Evolutionary conservation across 2,797 vertebrate species (phyloP).

Genomic region (Xiphophorus birchmanni): DNA sequence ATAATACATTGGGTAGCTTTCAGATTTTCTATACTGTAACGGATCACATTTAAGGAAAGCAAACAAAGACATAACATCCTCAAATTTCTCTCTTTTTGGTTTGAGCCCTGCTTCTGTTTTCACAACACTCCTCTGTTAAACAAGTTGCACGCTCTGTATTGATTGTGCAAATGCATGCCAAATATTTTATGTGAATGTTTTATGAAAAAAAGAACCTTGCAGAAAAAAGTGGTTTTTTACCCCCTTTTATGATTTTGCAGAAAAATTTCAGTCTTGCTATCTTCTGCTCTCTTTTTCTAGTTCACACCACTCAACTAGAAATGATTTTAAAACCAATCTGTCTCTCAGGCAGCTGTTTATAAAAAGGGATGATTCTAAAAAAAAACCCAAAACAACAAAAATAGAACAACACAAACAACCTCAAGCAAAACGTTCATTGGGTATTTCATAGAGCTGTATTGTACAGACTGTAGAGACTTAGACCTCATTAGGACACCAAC

Average conservation of each 20-base stretch:
- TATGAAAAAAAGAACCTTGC: background rate
- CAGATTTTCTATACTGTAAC: background rate
- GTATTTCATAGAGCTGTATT: conserved; percentile 12
- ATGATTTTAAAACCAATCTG: conserved; percentile 9
- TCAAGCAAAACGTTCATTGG: conserved; percentile 1
- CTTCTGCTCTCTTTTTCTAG: background rate
- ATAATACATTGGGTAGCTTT: background rate
- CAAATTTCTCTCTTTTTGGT: conserved; percentile 30
- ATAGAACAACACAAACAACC: background rate
- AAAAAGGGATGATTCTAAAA: conserved; percentile 24
- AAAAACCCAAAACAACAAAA: background rate
- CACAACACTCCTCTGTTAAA: conserved; percentile 32
- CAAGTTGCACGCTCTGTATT: conserved; percentile 52
- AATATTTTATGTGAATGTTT: conserved; percentile 31
- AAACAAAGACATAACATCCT: conserved; percentile 43
- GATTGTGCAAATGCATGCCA: conserved; percentile 36
- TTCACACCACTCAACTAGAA: background rate
- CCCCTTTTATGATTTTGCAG: background rate
- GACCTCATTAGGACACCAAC: conserved; percentile 28
- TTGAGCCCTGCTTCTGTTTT: conserved; percentile 44
- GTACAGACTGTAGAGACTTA: background rate
- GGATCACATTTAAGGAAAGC: background rate
- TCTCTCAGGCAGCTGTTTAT: conserved; percentile 18
- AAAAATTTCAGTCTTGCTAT: background rate
- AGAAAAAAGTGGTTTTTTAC: background rate